Evolutionary conservation across 1,140 invertebrate species (phyloP), one percentile per base, ranked within the genome.

Genomic region (Drosophila bipectinata): DNA sequence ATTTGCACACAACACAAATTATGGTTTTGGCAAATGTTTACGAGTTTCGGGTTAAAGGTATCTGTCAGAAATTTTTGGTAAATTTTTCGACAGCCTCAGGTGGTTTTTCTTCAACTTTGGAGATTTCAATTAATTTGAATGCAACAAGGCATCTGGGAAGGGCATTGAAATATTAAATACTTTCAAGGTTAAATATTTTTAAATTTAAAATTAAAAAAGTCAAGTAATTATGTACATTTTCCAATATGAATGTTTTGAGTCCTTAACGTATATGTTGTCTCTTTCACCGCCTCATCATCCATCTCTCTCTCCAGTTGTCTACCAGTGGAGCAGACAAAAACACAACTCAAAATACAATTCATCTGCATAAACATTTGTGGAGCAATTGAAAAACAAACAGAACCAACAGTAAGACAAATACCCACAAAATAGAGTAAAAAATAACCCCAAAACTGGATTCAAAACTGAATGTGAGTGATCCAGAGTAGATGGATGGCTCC

Each of bases 321-420:
- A 39, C 49, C 56, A 49, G 48, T 24, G 45, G 83, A 52, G 30
- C 62, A 81, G 83, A 82, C 78, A 54, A 77, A 82, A 76, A 87
- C 71, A 69, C 75, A 88, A 79, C 72, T 82, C 78, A 79, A 88
- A 87, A 87, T 71, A 87, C 83, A 87, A 87, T 87, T 82, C 83
- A 87, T 82, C 82, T 87, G 82, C 82, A 87, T 87, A 87, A 87
- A 87, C 82, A 87, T 87, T 87, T 85, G 77, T 81, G 81, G 48
- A 85, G 82, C 82, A 78, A 87, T 87, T 87, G 78, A 87, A 87
- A 79, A 75, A 72, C 77, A 81, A 85, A 85, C 74, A 78, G 51
- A 60, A 63, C 53, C 63, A 54, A 60, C 66, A 72, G 61, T 37
- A 79, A 51, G 48, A 84, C 60, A 77, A 84, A 84, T 56, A 54